Percentiles rank a stretch among this genome's conserved stretches.
Conservation (phyloP, 2,113 vertebrate species). For the Centropus bengalensis region DNA sequence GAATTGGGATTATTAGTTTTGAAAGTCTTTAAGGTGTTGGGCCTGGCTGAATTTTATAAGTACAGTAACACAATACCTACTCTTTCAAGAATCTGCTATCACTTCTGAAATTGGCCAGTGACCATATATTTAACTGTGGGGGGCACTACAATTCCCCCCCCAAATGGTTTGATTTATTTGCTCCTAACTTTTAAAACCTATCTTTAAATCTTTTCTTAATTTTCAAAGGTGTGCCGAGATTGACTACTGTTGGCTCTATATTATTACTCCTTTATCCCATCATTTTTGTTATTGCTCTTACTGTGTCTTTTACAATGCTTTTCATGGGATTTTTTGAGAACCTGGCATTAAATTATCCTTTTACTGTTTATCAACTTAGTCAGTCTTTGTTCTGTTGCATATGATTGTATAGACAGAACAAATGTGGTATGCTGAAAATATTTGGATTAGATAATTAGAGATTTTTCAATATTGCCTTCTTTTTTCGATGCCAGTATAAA, state of each 20-base stretch:
- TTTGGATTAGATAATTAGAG: neutral
- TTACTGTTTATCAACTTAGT: neutral
- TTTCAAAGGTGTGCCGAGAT: conserved; percentile 53
- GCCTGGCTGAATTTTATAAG: neutral
- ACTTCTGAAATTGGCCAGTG: conserved; percentile 31
- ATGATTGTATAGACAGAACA: neutral
- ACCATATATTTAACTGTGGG: neutral
- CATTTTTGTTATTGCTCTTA: neutral
- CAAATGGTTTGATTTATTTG: neutral
- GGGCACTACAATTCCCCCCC: neutral
- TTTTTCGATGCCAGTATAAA: neutral
- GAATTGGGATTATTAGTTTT: neutral
- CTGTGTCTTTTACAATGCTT: neutral
- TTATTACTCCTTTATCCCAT: neutral
- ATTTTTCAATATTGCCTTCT: neutral
- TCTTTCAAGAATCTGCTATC: conserved; percentile 35
- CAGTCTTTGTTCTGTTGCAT: neutral
- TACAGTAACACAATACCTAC: neutral
- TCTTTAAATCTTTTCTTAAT: conserved; percentile 31
- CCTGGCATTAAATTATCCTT: neutral
- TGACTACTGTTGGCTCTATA: neutral
- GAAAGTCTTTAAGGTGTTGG: conserved; percentile 30
- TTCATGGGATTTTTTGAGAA: neutral
- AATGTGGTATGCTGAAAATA: neutral
- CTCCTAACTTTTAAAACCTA: conserved; percentile 17